Evolutionary conservation across 2,888 invertebrate genomes (phyloP), one percentile per base, ranked within the genome.

Genomic region (Oscheius myriophilus): DNA sequence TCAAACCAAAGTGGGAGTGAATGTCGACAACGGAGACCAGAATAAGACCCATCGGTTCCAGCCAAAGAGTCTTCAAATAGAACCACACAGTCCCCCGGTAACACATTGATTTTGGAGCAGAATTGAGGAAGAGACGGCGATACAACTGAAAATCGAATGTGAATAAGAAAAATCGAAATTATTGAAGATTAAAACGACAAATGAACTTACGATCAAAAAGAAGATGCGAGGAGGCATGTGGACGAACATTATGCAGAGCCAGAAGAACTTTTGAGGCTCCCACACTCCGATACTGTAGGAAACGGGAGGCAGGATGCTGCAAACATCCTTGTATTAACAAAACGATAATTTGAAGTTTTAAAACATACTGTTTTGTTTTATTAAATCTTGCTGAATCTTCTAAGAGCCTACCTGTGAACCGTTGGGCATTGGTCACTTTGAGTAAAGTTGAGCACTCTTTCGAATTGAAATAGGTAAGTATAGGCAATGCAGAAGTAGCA

Each of bases 261-360:
- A 85, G 49, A 86, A 75, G 67, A 73, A 82, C 57, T 78, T 79
- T 63, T 85, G 85, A 18, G 85, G 85, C 51, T 79, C 71, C 85
- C 85, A 85, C 16, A 86, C 81, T 21, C 85, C 85, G 26, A 85
- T 85, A 3, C 79, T 80, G 57, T 86, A 85, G 33, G 80, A 80
- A 16, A 86, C 83, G 1, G 85, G 85, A 1, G 85, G 85, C 14
- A 85, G 68, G 1, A 74, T 64, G 53, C 85, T 85, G 68, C 41
- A 66, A 62, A 3, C n/a, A n/a, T n/a, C n/a, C n/a, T n/a, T n/a
- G n/a, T n/a, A n/a, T n/a, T n/a, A n/a, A n/a, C n/a, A 68, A 43
- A 43, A 43, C 12, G 45, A 43, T 14, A 43, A 43, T 43, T 43
- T 14, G 12, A 14, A 43, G 45, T 14, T 16, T 43, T 14, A 12